Percentiles rank a stretch among this genome's conserved stretches.
Evolutionary conservation across 2,888 invertebrate species (phyloP).

Genomic region (Heliconius aoede): DNA sequence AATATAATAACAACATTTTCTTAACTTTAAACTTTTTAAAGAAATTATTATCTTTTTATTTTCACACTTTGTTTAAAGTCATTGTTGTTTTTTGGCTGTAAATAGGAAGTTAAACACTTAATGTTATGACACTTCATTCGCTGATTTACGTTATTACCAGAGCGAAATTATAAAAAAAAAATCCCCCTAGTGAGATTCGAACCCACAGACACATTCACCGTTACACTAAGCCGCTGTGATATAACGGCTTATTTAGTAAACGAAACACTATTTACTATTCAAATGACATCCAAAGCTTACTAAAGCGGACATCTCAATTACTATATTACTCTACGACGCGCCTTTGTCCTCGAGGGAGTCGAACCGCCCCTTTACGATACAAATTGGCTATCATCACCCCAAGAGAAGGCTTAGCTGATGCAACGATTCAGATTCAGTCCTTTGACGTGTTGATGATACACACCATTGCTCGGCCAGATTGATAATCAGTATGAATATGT

Average conservation of each 20-base stretch:
- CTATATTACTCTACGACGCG: conserved; percentile 29
- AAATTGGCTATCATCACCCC: conserved; percentile 45
- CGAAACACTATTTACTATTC: not conserved
- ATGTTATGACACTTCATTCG: no score
- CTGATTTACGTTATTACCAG: no score
- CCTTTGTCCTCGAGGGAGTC: conserved; percentile 26
- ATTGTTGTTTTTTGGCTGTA: no score
- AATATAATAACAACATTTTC: no score
- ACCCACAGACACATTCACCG: no score
- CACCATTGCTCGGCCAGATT: conserved; percentile 30
- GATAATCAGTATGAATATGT: conserved; percentile 36
- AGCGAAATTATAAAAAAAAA: no score
- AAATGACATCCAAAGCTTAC: conserved; percentile 3
- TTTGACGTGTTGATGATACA: conserved; percentile 40
- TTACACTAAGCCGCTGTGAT: no score
- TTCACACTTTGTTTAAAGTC: no score
- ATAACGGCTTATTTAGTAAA: not conserved
- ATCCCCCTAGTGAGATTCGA: no score
- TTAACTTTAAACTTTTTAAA: no score
- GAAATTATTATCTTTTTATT: no score
- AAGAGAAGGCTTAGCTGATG: conserved; percentile 25
- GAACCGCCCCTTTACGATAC: conserved; percentile 43
- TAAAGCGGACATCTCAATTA: conserved; percentile 5
- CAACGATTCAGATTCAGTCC: conserved; percentile 27
- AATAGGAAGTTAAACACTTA: no score